A percentile compares a stretch with the other conserved stretches of the same genome.
Evolutionary conservation across 2,797 vertebrate genomes (phyloP).

Genomic region (Anguilla megastoma): DNA sequence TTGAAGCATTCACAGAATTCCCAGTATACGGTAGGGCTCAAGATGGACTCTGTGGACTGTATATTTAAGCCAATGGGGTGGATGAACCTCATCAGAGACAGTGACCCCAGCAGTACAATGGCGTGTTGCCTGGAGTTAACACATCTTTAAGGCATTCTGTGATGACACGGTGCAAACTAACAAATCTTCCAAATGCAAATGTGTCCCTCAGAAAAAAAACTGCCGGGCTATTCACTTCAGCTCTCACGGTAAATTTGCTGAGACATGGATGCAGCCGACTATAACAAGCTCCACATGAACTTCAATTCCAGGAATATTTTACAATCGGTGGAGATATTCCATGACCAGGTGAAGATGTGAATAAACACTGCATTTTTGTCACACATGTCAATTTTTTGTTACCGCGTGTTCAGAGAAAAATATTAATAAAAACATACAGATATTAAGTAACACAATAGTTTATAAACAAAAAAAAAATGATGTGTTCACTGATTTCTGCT

Average conservation of each 20-base stretch:
- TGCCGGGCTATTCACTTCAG: background rate
- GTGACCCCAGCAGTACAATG: slow-evolving; percentile 21
- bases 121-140: slow-evolving; percentile 26
- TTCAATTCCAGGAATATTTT: background rate
- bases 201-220: background rate
- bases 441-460: background rate
- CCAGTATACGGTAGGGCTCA: background rate
- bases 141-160: slow-evolving; percentile 21
- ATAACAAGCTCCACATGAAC: background rate
- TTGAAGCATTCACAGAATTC: slow-evolving; percentile 1
- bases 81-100: background rate
- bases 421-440: background rate
- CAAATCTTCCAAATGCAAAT: background rate
- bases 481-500: slow-evolving; percentile 42
- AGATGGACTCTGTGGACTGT: background rate
- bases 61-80: background rate
- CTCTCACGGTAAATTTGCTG: background rate
- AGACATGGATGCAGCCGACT: background rate
- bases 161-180: slow-evolving; percentile 14
- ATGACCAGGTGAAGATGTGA: background rate
- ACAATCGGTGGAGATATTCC: background rate
- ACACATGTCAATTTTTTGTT: background rate
- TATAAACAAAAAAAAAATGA: background rate
- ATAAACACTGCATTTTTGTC: background rate
- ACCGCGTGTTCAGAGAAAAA: background rate